Evolutionary conservation across 2,888 invertebrate genomes (phyloP), one percentile per base, ranked within the genome.

Genomic region (Incurvaria masculella): DNA sequence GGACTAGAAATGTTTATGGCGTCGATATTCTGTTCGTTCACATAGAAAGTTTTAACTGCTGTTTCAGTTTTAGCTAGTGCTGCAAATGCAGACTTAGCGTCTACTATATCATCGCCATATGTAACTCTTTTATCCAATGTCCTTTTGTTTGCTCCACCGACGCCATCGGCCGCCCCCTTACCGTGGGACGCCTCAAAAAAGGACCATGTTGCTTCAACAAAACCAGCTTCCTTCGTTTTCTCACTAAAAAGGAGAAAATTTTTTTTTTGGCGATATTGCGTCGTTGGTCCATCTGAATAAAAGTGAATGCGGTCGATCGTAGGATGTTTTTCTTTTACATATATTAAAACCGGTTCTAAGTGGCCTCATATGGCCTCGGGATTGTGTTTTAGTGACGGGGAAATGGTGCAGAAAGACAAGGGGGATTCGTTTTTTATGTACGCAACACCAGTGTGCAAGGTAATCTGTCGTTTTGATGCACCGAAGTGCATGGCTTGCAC

Each of bases 121-220:
- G 47, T 45, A 27, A 52, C 50, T 17, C 50, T 44, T 44, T 46
- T 44, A 45, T 52, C 52, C 20, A 52, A 44, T 3, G 42, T 46
- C 41, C 48, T 47, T 23, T 52, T 52, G 11, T 48, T 46, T 20
- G 42, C 46, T 42, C 48, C 52, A 44, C 50, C 52, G 38, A 52
- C 48, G 1, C 50, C 50, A 21, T 52, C 52, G 20, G 50, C 48
- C 27, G 48, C 50, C 40, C 43, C 45, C 50, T 50, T 51, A 21
- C 51, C 51, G 41, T 51, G 51, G 17, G 46, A 42, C 39, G 50
- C 48, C 41, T 52, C 52, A 46, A 46, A 50, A 46, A 44, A 52
- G 21, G 52, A 52, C 52, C 50, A 52, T 44, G 50, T 52, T 33
- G 50, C 42, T 46, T 52, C 10, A 40, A 41, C 46, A 44, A 50